These are phyloP conservation scores for Gallirallus australis DNA, from an alignment of 2,797 vertebrate species.

Conservation along the genomic window DNA sequence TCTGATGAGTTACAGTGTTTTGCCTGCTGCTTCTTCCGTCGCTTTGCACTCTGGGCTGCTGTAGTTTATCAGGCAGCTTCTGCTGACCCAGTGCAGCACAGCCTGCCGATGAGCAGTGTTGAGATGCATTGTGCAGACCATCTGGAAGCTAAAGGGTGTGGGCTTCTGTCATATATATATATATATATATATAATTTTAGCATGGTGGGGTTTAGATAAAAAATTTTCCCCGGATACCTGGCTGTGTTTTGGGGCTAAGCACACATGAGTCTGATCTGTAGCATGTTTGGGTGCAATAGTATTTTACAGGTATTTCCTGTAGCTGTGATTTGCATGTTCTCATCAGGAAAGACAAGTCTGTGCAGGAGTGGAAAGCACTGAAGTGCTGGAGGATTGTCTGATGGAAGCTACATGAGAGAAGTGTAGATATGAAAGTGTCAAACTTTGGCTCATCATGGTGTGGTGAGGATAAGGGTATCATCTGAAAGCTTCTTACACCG, in stretches of 20 bases:
- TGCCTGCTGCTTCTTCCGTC: slow-evolving; percentile 19
- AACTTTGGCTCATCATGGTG: accelerated
- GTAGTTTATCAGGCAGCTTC: neutral
- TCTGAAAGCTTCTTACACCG: neutral
- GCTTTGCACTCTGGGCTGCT: neutral
- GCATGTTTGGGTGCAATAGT: neutral
- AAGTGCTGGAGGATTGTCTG: neutral
- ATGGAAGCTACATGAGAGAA: neutral
- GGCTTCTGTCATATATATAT: neutral
- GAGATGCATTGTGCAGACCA: neutral
- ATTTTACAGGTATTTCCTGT: neutral
- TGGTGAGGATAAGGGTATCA: neutral
- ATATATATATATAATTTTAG: neutral
- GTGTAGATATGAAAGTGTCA: neutral
- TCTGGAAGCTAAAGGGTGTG: neutral
- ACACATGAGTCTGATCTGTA: neutral
- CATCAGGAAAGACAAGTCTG: neutral
- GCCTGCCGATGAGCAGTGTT: accelerated
- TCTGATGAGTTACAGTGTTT: slow-evolving; percentile 19
- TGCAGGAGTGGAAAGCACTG: neutral
- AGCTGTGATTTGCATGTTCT: neutral
- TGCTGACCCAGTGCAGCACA: neutral
- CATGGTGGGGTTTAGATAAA: neutral
- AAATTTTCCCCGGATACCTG: neutral
- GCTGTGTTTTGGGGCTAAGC: neutral